phyloP scores from a whole-genome alignment of 1,140 invertebrate genomes.

The Drosophila lowei region DNA sequence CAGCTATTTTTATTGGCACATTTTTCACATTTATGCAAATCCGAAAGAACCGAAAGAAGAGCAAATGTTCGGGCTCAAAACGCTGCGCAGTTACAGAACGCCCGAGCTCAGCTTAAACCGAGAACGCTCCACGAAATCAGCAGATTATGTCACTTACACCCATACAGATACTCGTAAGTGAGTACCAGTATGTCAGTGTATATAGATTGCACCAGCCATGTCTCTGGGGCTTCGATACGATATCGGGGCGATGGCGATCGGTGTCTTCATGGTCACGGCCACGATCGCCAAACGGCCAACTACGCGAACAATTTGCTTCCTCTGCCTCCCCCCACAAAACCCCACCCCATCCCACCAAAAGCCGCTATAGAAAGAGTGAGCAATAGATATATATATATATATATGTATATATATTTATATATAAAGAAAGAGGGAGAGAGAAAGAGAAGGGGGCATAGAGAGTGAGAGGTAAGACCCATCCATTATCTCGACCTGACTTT shows the following conservation, averaged over 20 bases:
- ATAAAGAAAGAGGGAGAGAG: neutral
- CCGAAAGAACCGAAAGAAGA: conserved; percentile 38
- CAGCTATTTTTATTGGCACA: conserved; percentile 78
- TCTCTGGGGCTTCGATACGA: conserved; percentile 10
- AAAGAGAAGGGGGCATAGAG: conserved; percentile 6
- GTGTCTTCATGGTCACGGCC: conserved; percentile 71
- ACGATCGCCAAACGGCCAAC: conserved; percentile 57
- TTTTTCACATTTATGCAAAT: conserved; percentile 78
- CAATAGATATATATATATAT: no score
- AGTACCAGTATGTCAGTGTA: conserved; percentile 3
- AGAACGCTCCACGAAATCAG: conserved; percentile 61
- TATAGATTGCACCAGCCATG: conserved; percentile 60
- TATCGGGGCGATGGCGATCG: conserved; percentile 37
- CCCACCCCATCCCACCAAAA: conserved; percentile 12
- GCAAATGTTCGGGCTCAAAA: conserved; percentile 8
- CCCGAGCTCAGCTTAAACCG: conserved; percentile 49
- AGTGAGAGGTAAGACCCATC: conserved; percentile 4
- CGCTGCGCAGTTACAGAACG: conserved; percentile 78
- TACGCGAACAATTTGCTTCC: conserved; percentile 53
- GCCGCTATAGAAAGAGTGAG: conserved; percentile 3
- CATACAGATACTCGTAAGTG: conserved; percentile 29
- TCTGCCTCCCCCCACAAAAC: conserved; percentile 23
- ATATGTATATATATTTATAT: no score
- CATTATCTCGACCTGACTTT: conserved; percentile 52
- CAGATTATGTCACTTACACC: conserved; percentile 72